Base-by-base conservation (phyloP, 2,888 invertebrate genomes). In the Teleogryllus oceanicus region DNA sequence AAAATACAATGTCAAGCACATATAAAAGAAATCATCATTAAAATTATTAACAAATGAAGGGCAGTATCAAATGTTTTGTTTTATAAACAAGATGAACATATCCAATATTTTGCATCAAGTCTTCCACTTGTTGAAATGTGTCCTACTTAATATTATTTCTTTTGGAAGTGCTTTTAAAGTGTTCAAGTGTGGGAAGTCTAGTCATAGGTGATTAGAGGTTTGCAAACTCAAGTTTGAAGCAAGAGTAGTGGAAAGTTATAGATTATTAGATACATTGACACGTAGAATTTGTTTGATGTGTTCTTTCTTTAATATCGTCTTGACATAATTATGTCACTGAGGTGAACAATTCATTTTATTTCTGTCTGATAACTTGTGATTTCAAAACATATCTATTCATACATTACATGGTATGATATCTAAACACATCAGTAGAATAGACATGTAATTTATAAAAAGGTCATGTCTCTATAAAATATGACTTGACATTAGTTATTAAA, bases 101-200 rank as follows among this genome's bases (percentile, higher is more conserved):
- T 62, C 62, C 62, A 62, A 62, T 62, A 62, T 62, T 62, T 62
- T 62, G 62, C 62, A 62, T 62, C 62, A 62, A 62, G 62, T 62
- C 62, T 62, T 62, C 62, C 62, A 62, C 62, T 62, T 62, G 62
- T 62, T 62, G 62, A 62, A 62, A 62, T 62, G 62, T 62, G 62
- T 62, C 62, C 62, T 62, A 62, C n/a, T 62, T 62, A 62, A 62
- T 62, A 62, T 62, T 62, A 16, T 62, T 62, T 37, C 37, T 8
- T 62, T 62, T 62, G 62, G n/a, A 37, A 37, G n/a, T 62, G 62
- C 62, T 62, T 37, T 37, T 62, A 62, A 62, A 11, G n/a, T 62
- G 13, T 62, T 62, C 62, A 62, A 16, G 4, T 62, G 62, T n/a
- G 62, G 62, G 13, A 62, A 62, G n/a, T 62, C 62, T 62, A 62